Evolutionary conservation across 2,888 invertebrate genomes (phyloP), one percentile per base, ranked within the genome.

Genomic region (Trachelus stipa): DNA sequence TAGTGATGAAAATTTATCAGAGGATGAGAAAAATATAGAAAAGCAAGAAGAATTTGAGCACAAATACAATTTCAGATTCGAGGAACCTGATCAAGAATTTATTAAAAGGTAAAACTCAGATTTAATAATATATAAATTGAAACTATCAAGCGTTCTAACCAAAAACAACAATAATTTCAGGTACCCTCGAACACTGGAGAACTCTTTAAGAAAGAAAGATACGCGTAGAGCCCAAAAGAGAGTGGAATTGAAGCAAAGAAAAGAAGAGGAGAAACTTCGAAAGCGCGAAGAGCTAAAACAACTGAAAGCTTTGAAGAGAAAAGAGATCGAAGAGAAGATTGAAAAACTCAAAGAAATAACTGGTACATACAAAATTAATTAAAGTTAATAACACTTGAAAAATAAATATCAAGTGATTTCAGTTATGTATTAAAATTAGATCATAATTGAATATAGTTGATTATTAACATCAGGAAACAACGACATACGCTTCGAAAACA

Each of bases 61-160:
- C 73, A 98, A 98, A 83, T 99, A 96, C 91, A 99, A 99, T 93
- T 98, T 98, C 91, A 94, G 99, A 81, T 99, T 96, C 91, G 98
- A 99, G 91, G 98, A 99, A 91, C 99, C 98, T 0, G 98, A 99
- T 91, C 94, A 96, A 74, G 97, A 98, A 85, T 98, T 96, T 92
- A 95, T 97, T 35, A 91, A 91, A 79, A 84, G 87, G 85, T 89
- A 80, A 56, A 35, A 68, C 33, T 76, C 30, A 56, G 6, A 56
- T 76, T 12, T 76, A 78, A 77, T 69, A 69, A 37, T 73, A 73
- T 77, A 82, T 74, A 82, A 77, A 78, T 15, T 6, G 40, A 56
- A 1, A 56, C 40, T 56, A 6, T 56, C 40, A 23, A 56, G 23
- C 23, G 0, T 4, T 56, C 6, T 56, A 23, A 56, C 6, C 4